phyloP scores from a whole-genome alignment of 2,797 vertebrate genomes.

The Coranthus polyacanthus region DNA sequence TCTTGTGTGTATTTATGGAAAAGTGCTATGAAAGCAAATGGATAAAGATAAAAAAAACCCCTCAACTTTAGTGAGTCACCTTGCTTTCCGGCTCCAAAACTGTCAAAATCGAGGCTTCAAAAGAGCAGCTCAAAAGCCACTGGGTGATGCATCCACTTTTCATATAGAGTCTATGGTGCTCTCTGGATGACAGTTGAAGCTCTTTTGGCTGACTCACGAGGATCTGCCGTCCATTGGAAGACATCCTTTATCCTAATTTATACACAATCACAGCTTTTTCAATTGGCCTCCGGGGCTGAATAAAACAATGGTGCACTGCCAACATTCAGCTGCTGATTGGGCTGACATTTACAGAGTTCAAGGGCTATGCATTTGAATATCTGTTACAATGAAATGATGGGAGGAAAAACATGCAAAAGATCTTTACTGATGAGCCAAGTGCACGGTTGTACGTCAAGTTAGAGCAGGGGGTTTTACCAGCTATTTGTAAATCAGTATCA shows the following conservation, averaged over 20 bases:
- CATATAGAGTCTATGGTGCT: no score
- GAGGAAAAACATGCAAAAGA: conserved; percentile 3
- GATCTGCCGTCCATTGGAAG: conserved; percentile 64
- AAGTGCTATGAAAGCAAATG: no score
- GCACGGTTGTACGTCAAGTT: background rate
- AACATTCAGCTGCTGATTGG: conserved; percentile 45
- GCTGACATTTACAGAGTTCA: conserved; percentile 54
- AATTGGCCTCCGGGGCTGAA: conserved; percentile 1
- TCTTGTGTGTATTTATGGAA: no score
- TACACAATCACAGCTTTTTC: conserved; percentile 34
- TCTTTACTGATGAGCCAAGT: conserved; percentile 9
- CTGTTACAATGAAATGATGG: conserved; percentile 18
- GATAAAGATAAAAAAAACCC: no score
- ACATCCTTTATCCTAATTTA: conserved; percentile 41
- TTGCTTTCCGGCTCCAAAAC: no score
- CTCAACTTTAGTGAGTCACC: no score
- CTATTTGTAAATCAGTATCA: conserved; percentile 9
- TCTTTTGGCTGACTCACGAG: conserved; percentile 17
- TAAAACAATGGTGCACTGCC: conserved; percentile 25
- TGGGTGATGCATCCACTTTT: no score
- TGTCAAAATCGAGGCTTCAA: no score
- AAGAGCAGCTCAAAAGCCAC: no score
- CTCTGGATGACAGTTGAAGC: background rate
- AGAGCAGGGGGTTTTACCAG: no score
- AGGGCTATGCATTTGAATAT: conserved; percentile 39